Percentiles rank a stretch among this genome's conserved stretches.
phyloP scores from a whole-genome alignment of 1,140 invertebrate species.

The Nymphalis io region DNA sequence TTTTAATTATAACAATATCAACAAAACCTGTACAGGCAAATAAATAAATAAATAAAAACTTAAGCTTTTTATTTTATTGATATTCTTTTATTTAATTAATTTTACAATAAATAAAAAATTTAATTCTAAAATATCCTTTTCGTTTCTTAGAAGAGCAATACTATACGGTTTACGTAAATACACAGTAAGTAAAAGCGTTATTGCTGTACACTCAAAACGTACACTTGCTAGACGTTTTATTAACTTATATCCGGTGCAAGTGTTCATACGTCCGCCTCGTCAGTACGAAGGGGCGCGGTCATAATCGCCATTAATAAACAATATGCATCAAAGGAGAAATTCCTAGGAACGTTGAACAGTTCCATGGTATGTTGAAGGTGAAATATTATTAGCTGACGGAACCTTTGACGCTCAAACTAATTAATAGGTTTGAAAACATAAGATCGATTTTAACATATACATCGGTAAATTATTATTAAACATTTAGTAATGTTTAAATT shows the following conservation, averaged over 20 bases:
- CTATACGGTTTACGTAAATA: too few relatives aligned
- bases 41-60: too few relatives aligned
- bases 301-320: constrained; percentile 56
- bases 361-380: constrained; percentile 29
- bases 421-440: constrained; percentile 6
- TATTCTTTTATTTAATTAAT: too few relatives aligned
- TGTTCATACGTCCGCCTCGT: constrained; percentile 6
- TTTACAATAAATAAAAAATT: too few relatives aligned
- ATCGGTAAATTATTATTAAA: not conserved
- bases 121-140: too few relatives aligned
- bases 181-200: not conserved
- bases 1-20: too few relatives aligned
- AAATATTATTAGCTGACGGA: constrained; percentile 26
- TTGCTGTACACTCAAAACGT: not conserved
- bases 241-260: constrained; percentile 15
- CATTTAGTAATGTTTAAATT: not conserved
- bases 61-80: too few relatives aligned
- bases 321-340: constrained; percentile 57
- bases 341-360: constrained; percentile 48
- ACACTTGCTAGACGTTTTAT: constrained; percentile 4
- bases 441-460: not conserved
- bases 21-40: too few relatives aligned
- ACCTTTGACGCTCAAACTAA: constrained; percentile 15
- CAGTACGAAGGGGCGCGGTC: constrained; percentile 2
- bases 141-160: too few relatives aligned